Base-by-base conservation (phyloP, 2,797 vertebrate genomes). In the Chelon auratus region DNA sequence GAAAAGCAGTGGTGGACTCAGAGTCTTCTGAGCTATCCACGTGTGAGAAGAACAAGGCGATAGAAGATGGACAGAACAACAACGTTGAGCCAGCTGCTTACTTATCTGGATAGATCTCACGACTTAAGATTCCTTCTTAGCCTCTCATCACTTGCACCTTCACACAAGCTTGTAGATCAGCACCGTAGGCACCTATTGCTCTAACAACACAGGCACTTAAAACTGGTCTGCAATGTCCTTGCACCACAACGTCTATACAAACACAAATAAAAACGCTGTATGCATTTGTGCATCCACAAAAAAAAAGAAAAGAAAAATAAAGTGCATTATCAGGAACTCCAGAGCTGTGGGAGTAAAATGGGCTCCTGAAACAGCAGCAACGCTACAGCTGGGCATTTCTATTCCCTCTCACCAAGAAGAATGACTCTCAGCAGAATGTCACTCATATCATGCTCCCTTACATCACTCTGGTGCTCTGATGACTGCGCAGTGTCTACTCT, bases 1-100 rank as follows among this genome's bases (percentile, higher is more conserved):
- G 75, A 81, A 92, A 80, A 64, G 89, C 84, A 52, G 88, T 62
- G n/a, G 87, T 63, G 4, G 91, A 93, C 81, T 82, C 79, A 0
- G 93, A 94, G 72, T 91, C 90, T 26, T 79, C 92, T 18, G 14
- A 85, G 37, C 57, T 91, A 4, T 87, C 87, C 79, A 87, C 72
- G 33, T 92, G 91, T 69, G 93, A 95, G 90, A 95, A 94, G 87
- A 92, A 91, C 33, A 78, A 86, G 1, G 90, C 89, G 9, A 92
- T 93, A 58, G 94, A 96, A 50, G 95, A 96, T 0, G 92, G 93
- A 73, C 93, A 95, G 89, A 96, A 96, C 89, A 95, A 95, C 87
- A 93, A 91, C 13, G 83, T 95, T 5, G 89, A 90, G 70, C 86
- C 89, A 0, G 80, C 80, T 13, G 61, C 88, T 56, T 92, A 62